Conservation (phyloP, 2,888 invertebrate species). For the Diaprepes abbreviatus region DNA sequence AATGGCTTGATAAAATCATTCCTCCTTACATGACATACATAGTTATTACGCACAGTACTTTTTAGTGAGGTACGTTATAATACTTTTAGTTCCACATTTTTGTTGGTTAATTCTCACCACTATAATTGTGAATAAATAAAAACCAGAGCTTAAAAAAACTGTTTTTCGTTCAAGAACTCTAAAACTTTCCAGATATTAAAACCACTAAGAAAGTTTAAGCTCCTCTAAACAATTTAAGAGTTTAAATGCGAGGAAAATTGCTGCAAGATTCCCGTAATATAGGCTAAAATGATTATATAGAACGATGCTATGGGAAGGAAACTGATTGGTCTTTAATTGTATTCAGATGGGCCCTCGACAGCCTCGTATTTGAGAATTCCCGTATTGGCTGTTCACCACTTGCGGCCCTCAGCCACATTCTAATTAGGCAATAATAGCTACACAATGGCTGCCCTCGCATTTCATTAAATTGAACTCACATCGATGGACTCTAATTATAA, state of each 20-base stretch:
- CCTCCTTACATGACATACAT: too few species aligned
- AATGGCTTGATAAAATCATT: too few species aligned
- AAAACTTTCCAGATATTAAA: too few species aligned
- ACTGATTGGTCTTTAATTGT: conserved; percentile 57
- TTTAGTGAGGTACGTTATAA: too few species aligned
- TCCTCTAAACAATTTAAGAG: too few species aligned
- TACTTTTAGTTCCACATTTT: too few species aligned
- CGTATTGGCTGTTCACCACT: conserved; percentile 37
- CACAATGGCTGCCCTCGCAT: conserved; percentile 51
- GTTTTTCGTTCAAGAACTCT: too few species aligned
- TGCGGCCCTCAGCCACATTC: conserved; percentile 45
- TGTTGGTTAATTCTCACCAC: too few species aligned
- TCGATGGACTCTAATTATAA: conserved; percentile 4
- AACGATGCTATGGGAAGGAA: conserved; percentile 50
- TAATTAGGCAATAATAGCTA: conserved; percentile 55
- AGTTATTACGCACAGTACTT: too few species aligned
- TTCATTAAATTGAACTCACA: conserved; percentile 46
- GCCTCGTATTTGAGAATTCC: conserved; percentile 49
- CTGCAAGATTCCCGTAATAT: background rate
- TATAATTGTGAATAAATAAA: too few species aligned
- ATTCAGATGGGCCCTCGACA: conserved; percentile 55
- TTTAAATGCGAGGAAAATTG: background rate
- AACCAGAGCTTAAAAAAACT: too few species aligned
- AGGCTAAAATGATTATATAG: conserved; percentile 46
- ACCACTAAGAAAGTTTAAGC: too few species aligned